Conservation (phyloP, 2,113 vertebrate genomes). For the Bostrychus sinensis region DNA sequence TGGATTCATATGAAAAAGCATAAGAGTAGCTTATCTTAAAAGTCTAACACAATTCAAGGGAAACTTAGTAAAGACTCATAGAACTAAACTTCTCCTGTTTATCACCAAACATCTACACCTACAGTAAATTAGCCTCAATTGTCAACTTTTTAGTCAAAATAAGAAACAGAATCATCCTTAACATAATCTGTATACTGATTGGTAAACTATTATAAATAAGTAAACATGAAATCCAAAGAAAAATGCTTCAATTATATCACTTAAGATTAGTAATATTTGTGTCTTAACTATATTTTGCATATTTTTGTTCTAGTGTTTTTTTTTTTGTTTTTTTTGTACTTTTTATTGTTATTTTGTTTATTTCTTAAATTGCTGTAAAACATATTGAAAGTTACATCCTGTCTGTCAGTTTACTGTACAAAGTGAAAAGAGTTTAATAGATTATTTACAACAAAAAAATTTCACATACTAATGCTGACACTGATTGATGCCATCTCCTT, state of each 20-base stretch:
- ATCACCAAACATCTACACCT: constrained; percentile 77
- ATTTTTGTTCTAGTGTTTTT: constrained; percentile 65
- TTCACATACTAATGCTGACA: constrained; percentile 64
- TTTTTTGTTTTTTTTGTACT: constrained; percentile 59
- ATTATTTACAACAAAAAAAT: constrained; percentile 79
- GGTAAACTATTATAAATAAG: constrained; percentile 77
- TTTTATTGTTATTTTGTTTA: constrained; percentile 71
- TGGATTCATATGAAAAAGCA: constrained; percentile 66
- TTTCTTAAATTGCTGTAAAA: constrained; percentile 82
- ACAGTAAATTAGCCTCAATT: constrained; percentile 68
- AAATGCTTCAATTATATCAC: constrained; percentile 75
- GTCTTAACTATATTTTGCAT: constrained; percentile 79
- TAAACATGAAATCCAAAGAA: constrained; percentile 76
- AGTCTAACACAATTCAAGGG: constrained; percentile 77
- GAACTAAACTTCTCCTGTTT: constrained; percentile 70
- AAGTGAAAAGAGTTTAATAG: constrained; percentile 78
- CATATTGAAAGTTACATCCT: constrained; percentile 82
- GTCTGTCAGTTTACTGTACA: constrained; percentile 81
- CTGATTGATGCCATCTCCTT: constrained; percentile 54
- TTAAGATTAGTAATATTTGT: constrained; percentile 75
- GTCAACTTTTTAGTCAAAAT: constrained; percentile 67
- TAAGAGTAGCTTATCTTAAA: constrained; percentile 74
- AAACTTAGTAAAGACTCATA: constrained; percentile 75
- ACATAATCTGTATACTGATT: constrained; percentile 73
- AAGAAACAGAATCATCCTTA: constrained; percentile 71